Base-by-base conservation (phyloP, 2,797 vertebrate species). In the Chelonia mydas region DNA sequence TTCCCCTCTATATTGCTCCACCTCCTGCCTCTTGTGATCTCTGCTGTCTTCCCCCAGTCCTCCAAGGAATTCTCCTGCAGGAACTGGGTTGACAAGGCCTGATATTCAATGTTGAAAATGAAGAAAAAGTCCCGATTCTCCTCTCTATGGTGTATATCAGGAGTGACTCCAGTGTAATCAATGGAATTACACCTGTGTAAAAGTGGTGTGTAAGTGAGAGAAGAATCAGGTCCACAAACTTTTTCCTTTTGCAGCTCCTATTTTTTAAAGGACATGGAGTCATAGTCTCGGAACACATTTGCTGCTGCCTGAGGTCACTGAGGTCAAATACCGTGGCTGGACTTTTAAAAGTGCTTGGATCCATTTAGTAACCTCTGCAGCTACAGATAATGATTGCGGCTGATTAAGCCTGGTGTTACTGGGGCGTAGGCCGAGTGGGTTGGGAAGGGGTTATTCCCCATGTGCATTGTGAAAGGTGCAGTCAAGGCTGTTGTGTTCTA, bases 261-360 rank as follows among this genome's bases (percentile, higher is more conserved):
- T 87, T 82, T 57, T 82, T 41, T 41, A 76, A 37, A 41, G 81
- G 85, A 31, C 54, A 76, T 16, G 54, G 81, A 80, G 80, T 76
- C 3, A 0, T 68, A 89, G 87, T 16, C 79, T 76, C 51, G 8
- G 49, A 78, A 50, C 33, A 53, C 33, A 49, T n/a, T 76, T 79
- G 80, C 81, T 96, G 91, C 91, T 90, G 90, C 31, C 3, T 81
- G 74, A 79, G 49, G 19, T 55, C 92, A 87, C 5, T 89, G 77
- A 76, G 87, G 74, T 81, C 81, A 94, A 87, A 94, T 3, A 89
- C 1, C 74, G 93, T 89, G 90, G 91, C 92, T 0, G 57, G 93
- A 82, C 92, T 97, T 96, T 85, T 94, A 82, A 90, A 78, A 93
- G 94, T 84, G 94, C 41, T 72, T 80, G 88, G 88, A 94, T 93